A percentile compares a stretch with the other conserved stretches of the same genome.
Conservation (phyloP, 2,888 invertebrate genomes). For the Macrophya alboannulata region DNA sequence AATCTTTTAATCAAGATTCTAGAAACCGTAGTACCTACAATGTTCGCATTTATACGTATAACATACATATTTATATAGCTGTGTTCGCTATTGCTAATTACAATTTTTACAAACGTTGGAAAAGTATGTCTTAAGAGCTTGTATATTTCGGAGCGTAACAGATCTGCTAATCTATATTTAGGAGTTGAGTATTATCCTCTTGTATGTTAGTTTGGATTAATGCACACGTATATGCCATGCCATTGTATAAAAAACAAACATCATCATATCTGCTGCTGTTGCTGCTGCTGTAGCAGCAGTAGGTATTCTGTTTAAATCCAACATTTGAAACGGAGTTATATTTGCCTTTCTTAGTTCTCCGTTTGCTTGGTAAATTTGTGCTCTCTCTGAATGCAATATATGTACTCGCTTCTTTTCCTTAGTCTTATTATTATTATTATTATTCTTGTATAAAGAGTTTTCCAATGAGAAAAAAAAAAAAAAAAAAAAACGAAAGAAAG, state of each 20-base stretch:
- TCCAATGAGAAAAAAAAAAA: neutral
- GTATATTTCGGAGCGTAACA: neutral
- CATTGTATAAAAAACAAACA: slow-evolving; percentile 3
- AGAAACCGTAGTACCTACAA: neutral
- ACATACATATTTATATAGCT: neutral
- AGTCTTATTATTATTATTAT: neutral
- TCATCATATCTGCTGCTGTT: neutral
- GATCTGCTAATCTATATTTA: slow-evolving; percentile 23
- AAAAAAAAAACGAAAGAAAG: neutral
- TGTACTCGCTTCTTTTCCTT: neutral
- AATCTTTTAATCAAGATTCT: neutral
- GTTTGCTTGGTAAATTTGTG: neutral
- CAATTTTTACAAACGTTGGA: neutral
- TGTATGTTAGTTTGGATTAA: neutral
- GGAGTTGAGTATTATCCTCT: neutral
- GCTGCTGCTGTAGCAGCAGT: too few species aligned
- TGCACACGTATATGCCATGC: neutral
- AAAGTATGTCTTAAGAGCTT: neutral
- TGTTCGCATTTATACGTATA: neutral
- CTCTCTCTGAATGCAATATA: neutral
- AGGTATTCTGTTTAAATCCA: neutral
- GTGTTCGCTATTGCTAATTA: neutral
- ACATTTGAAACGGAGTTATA: slow-evolving; percentile 6
- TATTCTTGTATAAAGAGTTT: neutral
- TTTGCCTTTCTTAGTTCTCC: slow-evolving; percentile 7